These are phyloP conservation scores for Neotragus moschatus DNA, from an alignment of 2,113 vertebrate species.

Conservation along the genomic window DNA sequence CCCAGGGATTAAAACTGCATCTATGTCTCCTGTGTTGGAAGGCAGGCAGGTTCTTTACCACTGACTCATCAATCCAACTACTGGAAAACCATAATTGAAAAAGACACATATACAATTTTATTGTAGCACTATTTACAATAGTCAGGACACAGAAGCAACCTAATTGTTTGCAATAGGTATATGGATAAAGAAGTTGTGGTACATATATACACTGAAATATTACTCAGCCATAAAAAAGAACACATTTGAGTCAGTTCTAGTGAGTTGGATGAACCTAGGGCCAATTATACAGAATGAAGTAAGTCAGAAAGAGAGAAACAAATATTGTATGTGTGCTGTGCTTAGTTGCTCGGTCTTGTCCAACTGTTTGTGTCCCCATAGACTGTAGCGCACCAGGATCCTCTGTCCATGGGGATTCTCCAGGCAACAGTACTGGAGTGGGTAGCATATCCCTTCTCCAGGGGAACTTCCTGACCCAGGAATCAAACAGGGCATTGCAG, in stretches of 20 bases:
- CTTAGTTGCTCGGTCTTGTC: neutral
- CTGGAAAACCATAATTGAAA: neutral
- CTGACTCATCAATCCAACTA: neutral
- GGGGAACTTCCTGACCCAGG: neutral
- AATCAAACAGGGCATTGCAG: neutral
- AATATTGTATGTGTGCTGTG: neutral
- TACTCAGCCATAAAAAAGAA: neutral
- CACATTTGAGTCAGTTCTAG: neutral
- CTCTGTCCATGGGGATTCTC: neutral
- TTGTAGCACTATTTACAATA: neutral
- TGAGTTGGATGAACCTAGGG: neutral
- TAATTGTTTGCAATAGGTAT: accelerated
- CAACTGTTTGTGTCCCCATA: neutral
- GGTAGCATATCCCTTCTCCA: neutral
- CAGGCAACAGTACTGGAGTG: neutral
- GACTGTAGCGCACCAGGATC: neutral
- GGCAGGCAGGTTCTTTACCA: neutral
- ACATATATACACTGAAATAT: neutral
- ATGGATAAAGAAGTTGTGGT: neutral
- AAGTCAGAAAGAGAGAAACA: neutral
- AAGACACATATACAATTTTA: neutral
- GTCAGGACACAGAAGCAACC: neutral
- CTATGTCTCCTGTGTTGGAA: neutral
- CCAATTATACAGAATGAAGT: neutral
- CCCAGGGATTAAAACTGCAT: neutral